Evolutionary conservation across 2,113 vertebrate genomes (phyloP).

Genomic region (Gobio gobio): DNA sequence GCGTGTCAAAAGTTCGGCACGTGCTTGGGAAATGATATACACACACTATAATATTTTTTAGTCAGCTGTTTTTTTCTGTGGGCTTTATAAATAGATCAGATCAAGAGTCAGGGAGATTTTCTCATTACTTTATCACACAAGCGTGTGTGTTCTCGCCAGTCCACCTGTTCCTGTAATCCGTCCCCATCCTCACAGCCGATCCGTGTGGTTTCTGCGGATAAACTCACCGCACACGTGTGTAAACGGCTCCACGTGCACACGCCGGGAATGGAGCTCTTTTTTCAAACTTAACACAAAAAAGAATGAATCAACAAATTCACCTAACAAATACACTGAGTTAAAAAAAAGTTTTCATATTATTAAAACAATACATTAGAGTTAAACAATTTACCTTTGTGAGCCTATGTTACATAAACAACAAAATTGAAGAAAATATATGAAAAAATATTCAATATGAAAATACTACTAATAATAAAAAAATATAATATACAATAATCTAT

Average conservation of each 20-base stretch:
- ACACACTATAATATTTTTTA: not conserved
- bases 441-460: not conserved
- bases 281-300: no score
- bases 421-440: not conserved
- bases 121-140: not conserved
- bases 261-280: not conserved
- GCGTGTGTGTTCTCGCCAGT: not conserved
- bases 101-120: not conserved
- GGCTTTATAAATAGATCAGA: slow-evolving; percentile 13
- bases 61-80: not conserved
- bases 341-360: not conserved
- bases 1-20: not conserved
- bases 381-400: not conserved
- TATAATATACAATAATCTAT: not conserved
- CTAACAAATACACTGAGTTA: not conserved
- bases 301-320: no score
- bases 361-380: not conserved
- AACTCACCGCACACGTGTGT: not conserved
- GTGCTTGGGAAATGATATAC: not conserved
- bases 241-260: not conserved
- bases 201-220: not conserved
- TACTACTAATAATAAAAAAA: not conserved
- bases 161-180: slow-evolving; percentile 24
- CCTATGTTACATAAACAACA: not conserved
- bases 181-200: not conserved